Percentiles rank a stretch among this genome's conserved stretches.
These are phyloP conservation scores for Plutomurus gul DNA, from an alignment of 1,140 invertebrate genomes.

Conservation along the genomic window DNA sequence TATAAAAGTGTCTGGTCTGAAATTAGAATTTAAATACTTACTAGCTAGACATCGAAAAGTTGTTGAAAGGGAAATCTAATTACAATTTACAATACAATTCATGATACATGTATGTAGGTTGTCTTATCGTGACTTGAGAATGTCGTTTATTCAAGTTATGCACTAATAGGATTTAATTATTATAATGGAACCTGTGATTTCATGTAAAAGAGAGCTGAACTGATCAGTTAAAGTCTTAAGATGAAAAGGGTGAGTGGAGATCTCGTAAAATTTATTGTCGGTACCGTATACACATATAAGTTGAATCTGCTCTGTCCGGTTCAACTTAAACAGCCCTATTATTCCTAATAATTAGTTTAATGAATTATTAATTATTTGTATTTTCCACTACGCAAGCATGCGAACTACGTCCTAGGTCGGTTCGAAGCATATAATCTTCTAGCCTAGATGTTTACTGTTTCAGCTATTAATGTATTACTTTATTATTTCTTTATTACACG, in stretches of 20 bases:
- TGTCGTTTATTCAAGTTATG: slow-evolving; percentile 2
- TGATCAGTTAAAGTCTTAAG: slow-evolving; percentile 13
- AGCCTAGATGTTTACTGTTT: slow-evolving; percentile 19
- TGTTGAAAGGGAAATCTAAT: neutral
- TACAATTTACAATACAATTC: neutral
- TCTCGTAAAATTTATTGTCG: slow-evolving; percentile 29
- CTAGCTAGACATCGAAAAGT: too few relatives aligned
- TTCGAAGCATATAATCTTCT: neutral
- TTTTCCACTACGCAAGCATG: neutral
- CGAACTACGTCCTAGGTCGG: neutral
- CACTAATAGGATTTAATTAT: slow-evolving; percentile 17
- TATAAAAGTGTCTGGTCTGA: slow-evolving; percentile 8
- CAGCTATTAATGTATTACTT: slow-evolving; percentile 18
- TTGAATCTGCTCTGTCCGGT: slow-evolving; percentile 7
- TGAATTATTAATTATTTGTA: slow-evolving; percentile 18
- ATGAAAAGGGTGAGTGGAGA: slow-evolving; percentile 11
- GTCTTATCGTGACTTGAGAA: neutral
- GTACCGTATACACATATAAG: neutral
- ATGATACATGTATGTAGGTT: neutral
- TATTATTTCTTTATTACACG: neutral
- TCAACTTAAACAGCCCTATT: slow-evolving; percentile 4
- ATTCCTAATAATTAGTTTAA: slow-evolving; percentile 24
- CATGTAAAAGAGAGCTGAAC: slow-evolving; percentile 43
- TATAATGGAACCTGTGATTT: slow-evolving; percentile 40
- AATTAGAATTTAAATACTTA: slow-evolving; percentile 19